Percentiles rank a stretch among this genome's conserved stretches.
Evolutionary conservation across 2,113 vertebrate genomes (phyloP).

Genomic region (Sialia sialis): DNA sequence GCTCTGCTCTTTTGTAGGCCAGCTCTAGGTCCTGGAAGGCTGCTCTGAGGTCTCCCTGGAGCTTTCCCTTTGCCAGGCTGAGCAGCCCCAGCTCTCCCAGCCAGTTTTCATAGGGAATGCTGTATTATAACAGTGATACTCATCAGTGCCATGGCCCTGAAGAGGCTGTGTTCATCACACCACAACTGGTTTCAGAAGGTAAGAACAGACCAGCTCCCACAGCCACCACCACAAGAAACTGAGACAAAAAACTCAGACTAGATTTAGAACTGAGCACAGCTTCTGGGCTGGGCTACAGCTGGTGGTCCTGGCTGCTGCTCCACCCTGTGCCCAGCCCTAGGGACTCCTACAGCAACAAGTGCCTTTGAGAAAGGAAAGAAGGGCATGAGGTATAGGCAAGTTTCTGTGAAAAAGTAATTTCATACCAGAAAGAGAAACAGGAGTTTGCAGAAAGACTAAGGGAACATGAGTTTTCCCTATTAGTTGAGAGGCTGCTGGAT

Average conservation of each 20-base stretch:
- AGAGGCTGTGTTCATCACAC: not conserved
- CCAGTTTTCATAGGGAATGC: not conserved
- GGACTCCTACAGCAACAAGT: fast-evolving
- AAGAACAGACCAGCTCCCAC: not conserved
- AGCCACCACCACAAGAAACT: not conserved
- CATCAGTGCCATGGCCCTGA: not conserved
- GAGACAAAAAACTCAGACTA: not conserved
- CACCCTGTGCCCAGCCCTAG: fast-evolving
- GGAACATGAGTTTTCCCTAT: not conserved
- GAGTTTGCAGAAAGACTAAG: not conserved
- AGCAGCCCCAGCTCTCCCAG: not conserved
- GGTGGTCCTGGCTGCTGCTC: not conserved
- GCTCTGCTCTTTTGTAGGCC: not conserved
- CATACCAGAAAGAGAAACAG: not conserved
- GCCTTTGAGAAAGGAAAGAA: not conserved
- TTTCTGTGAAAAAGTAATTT: not conserved
- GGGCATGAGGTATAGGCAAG: not conserved
- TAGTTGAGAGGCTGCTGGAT: not conserved
- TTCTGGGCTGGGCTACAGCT: not conserved
- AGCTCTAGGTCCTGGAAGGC: not conserved
- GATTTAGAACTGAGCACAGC: not conserved
- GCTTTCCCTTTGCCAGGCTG: not conserved
- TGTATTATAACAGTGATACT: not conserved
- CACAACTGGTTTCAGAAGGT: not conserved
- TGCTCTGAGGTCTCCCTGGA: not conserved